phyloP scores from a whole-genome alignment of 2,797 vertebrate species.

The Jordanella pulchra region DNA sequence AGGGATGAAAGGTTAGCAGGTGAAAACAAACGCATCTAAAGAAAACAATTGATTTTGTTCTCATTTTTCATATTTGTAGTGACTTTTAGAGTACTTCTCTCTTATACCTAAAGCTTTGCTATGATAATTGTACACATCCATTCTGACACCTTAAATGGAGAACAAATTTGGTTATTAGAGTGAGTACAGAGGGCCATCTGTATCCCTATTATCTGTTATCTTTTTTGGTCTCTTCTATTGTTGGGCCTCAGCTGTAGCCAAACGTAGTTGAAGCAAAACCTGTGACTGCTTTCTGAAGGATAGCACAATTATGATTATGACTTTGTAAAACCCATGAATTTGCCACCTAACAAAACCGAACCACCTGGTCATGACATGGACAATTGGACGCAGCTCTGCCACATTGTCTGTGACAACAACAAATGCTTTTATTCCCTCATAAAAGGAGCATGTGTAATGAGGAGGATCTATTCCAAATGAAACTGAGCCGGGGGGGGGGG shows the following conservation, averaged over 20 bases:
- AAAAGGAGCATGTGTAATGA: constrained; percentile 38
- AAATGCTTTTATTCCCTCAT: constrained; percentile 51
- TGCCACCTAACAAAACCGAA: constrained; percentile 71
- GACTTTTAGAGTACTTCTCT: background rate
- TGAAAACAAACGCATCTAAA: background rate
- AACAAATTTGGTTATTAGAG: constrained; percentile 61
- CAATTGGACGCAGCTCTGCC: constrained; percentile 65
- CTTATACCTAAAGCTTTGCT: constrained; percentile 10
- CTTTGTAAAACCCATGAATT: constrained; percentile 70
- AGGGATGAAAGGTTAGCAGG: background rate
- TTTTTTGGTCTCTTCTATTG: constrained; percentile 27
- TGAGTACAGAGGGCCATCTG: constrained; percentile 59
- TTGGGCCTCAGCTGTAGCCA: constrained; percentile 40
- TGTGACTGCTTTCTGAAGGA: constrained; percentile 68
- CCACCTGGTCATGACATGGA: constrained; percentile 75
- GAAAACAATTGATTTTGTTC: background rate
- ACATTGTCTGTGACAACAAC: constrained; percentile 54
- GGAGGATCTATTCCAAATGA: constrained; percentile 46
- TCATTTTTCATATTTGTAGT: background rate
- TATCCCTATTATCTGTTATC: constrained; percentile 40
- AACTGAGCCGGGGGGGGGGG: constrained; percentile 25
- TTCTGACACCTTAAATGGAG: constrained; percentile 43
- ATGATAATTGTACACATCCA: constrained; percentile 34
- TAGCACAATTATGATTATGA: constrained; percentile 72
- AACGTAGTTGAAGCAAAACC: constrained; percentile 50